Percentiles rank a stretch among this genome's conserved stretches.
Conservation (phyloP, 1,140 invertebrate genomes). For the Achatina immaculata region DNA sequence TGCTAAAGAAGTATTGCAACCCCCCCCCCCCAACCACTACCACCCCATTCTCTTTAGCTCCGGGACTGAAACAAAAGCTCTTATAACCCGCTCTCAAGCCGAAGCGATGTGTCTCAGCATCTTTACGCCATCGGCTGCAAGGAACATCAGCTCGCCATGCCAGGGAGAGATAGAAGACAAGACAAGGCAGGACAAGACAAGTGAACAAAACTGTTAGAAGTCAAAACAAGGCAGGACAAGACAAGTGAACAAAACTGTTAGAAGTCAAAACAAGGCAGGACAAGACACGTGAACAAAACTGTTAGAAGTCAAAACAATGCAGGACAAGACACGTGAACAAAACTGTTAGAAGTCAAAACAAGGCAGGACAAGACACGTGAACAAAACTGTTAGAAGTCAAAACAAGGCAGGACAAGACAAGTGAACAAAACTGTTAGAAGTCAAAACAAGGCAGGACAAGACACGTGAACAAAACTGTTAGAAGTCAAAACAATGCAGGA, state of each 20-base stretch:
- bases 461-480: no score
- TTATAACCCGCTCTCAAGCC: not conserved
- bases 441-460: not conserved
- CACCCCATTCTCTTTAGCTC: not conserved
- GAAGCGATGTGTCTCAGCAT: not conserved
- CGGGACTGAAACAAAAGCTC: not conserved
- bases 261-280: not conserved
- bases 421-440: no score
- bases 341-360: not conserved
- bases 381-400: not conserved
- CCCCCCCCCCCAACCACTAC: no score
- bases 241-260: not conserved
- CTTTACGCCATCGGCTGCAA: not conserved
- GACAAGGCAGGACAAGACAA: not conserved
- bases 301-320: not conserved
- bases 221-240: not conserved
- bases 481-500: no score
- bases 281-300: not conserved
- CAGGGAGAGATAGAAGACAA: not conserved
- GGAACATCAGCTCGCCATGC: not conserved
- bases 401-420: no score
- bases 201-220: not conserved
- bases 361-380: not conserved
- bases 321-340: not conserved
- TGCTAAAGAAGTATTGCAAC: no score